These are phyloP conservation scores for Thyatira batis DNA, from an alignment of 2,888 invertebrate genomes.

Conservation along the genomic window DNA sequence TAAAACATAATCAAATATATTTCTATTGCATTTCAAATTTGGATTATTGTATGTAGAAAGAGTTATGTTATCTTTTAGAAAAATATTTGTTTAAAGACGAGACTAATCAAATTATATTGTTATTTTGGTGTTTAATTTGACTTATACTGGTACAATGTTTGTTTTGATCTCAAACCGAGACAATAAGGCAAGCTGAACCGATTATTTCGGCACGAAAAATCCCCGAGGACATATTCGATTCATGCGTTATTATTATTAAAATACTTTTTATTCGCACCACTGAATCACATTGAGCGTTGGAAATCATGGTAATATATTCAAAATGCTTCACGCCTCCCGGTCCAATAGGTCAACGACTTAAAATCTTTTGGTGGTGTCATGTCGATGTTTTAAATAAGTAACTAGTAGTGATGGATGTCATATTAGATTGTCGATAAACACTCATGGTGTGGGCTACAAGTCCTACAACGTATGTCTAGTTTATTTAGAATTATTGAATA, in stretches of 20 bases:
- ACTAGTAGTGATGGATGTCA: background rate
- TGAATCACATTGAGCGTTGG: constrained; percentile 3
- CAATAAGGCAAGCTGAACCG: constrained; percentile 15
- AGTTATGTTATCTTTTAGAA: background rate
- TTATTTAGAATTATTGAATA: too few species aligned
- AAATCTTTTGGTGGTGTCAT: background rate
- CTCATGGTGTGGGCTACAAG: too few species aligned
- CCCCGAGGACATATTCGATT: constrained; percentile 28
- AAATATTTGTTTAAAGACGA: background rate
- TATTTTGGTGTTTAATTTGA: background rate
- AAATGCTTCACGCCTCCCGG: constrained; percentile 1
- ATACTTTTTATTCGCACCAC: constrained; percentile 17
- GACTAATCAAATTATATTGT: background rate
- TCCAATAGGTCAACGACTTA: background rate
- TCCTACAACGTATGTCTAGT: too few species aligned
- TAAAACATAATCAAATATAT: too few species aligned
- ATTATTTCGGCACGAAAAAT: constrained; percentile 10
- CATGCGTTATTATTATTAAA: constrained; percentile 36
- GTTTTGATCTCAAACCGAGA: constrained; percentile 12
- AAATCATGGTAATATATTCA: constrained; percentile 3
- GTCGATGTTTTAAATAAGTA: background rate
- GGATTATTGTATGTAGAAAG: too few species aligned
- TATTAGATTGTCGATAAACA: too few species aligned
- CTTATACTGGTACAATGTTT: background rate
- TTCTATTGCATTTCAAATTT: too few species aligned